A percentile compares a stretch with the other conserved stretches of the same genome.
phyloP scores from a whole-genome alignment of 2,797 vertebrate species.

The Sebastolobus alascanus region DNA sequence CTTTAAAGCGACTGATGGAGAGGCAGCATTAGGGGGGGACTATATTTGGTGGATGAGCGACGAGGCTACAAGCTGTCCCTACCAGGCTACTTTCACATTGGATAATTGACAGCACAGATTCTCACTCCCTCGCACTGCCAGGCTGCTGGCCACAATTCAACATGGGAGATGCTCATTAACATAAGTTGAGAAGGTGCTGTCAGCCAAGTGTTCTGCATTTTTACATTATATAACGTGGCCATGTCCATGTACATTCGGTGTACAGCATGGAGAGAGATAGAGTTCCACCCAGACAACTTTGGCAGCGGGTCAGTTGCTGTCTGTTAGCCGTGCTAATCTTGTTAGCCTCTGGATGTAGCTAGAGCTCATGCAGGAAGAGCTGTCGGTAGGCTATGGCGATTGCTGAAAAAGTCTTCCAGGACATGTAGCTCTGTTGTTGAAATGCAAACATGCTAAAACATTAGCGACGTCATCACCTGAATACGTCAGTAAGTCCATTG shows the following conservation, averaged over 20 bases:
- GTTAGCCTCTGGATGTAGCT: background rate
- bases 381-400: background rate
- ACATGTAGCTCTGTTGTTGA: background rate
- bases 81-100: slow-evolving; percentile 65
- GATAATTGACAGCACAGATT: slow-evolving; percentile 77
- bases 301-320: background rate
- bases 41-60: slow-evolving; percentile 65
- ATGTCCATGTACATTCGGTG: background rate
- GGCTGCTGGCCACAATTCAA: slow-evolving; percentile 68
- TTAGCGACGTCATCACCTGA: background rate
- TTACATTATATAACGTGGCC: slow-evolving; percentile 38
- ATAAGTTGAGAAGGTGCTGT: slow-evolving; percentile 69
- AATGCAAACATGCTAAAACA: background rate
- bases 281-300: background rate
- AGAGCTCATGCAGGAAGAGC: background rate
- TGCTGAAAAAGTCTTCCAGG: background rate
- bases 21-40: slow-evolving; percentile 36
- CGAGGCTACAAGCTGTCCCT: slow-evolving; percentile 68
- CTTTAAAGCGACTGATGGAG: slow-evolving; percentile 42
- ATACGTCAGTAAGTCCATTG: background rate
- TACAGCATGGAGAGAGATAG: background rate
- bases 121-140: slow-evolving; percentile 69
- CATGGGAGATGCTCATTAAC: slow-evolving; percentile 73
- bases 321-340: background rate
- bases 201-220: slow-evolving; percentile 54